Base-by-base conservation (phyloP, 1,140 invertebrate genomes). In the Halyomorpha halys region DNA sequence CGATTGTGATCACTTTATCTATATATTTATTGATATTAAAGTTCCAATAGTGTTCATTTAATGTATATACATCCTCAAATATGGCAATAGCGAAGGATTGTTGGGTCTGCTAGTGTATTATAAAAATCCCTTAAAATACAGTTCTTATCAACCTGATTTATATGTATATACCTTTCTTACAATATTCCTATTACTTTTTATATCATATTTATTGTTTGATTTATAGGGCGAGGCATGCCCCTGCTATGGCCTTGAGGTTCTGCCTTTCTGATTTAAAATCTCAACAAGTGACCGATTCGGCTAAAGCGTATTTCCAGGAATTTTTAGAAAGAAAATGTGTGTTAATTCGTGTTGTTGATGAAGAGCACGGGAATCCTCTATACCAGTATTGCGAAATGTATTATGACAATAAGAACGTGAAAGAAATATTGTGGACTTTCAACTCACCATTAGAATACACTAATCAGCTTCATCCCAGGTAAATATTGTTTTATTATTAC, bases 371-470 rank as follows among this genome's bases (percentile, higher is more conserved):
- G 5, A 81, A 84, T 39, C 82, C 85, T 0, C 74, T 85, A 5
- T 80, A 86, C 53, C 86, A 88, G 49, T 86, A 86, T 71, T 86
- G 86, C 67, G 81, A 85, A 63, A 70, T 90, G 8, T 82, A 77
- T 68, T 72, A 78, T 69, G 75, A 82, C 34, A 79, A 79, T 45
- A 75, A 75, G 45, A 83, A 80, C 73, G 72, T 84, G 4, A 73
- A 78, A 34, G 78, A 82, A 18, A 73, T 80, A 27, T 68, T 81
- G 60, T 72, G 68, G 76, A 69, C 72, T 74, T 27, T 68, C 3
- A 47, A 67, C 44, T 60, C 67, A 47, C 61, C 68, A 63, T 70
- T 77, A 69, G 72, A 74, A 3, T 83, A 81, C 71, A 72, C 75
- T 4, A 76, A 81, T 27, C 77, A 81, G 61, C 72, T 79, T 18